Evolutionary conservation across 2,888 invertebrate genomes (phyloP).

Genomic region (Capitulum mitella): DNA sequence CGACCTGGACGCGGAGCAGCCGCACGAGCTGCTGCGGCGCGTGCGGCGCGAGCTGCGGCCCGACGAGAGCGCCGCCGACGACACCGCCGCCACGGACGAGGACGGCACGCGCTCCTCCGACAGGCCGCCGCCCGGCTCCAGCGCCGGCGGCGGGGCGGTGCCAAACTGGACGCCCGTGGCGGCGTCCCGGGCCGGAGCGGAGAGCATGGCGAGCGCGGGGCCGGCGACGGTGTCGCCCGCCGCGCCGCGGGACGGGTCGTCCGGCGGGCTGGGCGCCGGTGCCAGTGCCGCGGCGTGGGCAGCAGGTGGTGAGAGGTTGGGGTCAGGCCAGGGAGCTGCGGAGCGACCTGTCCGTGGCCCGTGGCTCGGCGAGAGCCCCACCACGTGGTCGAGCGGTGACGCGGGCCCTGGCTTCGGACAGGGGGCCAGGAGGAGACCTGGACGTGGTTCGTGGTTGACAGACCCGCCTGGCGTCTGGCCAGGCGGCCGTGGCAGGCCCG

Average conservation of each 20-base stretch:
- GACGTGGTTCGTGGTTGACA: no score
- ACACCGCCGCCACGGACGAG: not conserved
- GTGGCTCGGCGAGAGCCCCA: no score
- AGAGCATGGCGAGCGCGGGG: not conserved
- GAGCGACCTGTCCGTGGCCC: no score
- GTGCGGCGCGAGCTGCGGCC: not conserved
- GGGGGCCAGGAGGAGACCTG: no score
- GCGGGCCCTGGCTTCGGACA: no score
- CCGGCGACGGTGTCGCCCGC: no score
- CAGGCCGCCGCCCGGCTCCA: not conserved
- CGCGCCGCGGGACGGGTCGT: not conserved
- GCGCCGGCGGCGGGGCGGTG: not conserved
- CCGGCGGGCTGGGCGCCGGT: not conserved
- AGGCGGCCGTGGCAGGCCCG: not conserved
- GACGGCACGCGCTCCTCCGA: not conserved
- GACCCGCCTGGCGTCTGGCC: not conserved
- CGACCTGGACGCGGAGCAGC: not conserved
- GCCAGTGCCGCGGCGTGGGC: not conserved
- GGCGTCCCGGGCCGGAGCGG: not conserved
- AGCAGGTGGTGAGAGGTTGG: no score
- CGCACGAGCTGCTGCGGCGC: not conserved
- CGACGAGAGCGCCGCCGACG: not conserved
- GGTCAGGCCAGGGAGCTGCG: no score
- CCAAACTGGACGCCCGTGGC: not conserved
- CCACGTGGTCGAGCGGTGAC: not conserved